These are phyloP conservation scores for Hydrocynus forskahlii DNA, from an alignment of 2,797 vertebrate species.

Conservation along the genomic window DNA sequence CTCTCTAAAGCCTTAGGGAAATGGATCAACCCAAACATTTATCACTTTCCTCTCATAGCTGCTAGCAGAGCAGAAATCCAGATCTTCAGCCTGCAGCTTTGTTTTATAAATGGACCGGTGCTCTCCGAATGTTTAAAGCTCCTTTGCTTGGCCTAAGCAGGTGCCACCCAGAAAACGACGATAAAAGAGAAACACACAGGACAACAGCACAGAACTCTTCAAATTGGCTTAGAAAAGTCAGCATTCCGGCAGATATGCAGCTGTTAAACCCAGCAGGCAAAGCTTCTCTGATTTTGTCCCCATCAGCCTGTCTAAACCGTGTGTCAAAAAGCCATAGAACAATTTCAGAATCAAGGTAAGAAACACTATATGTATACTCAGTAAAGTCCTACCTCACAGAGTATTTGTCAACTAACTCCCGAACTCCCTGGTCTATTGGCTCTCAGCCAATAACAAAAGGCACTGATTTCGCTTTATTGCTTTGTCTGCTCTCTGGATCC, in stretches of 20 bases:
- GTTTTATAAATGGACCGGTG: conserved; percentile 55
- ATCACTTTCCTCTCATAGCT: conserved; percentile 54
- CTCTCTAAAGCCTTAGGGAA: conserved; percentile 39
- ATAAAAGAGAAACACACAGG: conserved; percentile 22
- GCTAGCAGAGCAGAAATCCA: conserved; percentile 57
- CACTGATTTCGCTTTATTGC: conserved; percentile 61
- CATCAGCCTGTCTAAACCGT: not conserved
- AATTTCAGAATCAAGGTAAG: not conserved
- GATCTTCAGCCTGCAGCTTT: conserved; percentile 41
- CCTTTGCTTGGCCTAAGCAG: conserved; percentile 34
- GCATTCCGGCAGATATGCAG: conserved; percentile 19
- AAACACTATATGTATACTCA: conserved; percentile 3
- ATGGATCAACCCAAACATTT: conserved; percentile 44
- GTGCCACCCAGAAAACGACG: conserved; percentile 38
- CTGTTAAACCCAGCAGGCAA: conserved; percentile 13
- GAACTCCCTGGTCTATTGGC: conserved; percentile 22
- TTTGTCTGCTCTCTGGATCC: conserved; percentile 50
- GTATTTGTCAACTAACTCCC: conserved; percentile 22
- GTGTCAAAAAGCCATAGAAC: not conserved
- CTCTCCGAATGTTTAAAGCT: conserved; percentile 42
- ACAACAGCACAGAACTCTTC: not conserved
- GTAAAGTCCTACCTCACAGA: not conserved
- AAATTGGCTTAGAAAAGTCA: conserved; percentile 34
- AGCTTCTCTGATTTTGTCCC: not conserved
- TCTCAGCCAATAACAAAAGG: conserved; percentile 24